A percentile compares a stretch with the other conserved stretches of the same genome.
phyloP scores from a whole-genome alignment of 2,797 vertebrate genomes.

The Neomorphus geoffroyi region DNA sequence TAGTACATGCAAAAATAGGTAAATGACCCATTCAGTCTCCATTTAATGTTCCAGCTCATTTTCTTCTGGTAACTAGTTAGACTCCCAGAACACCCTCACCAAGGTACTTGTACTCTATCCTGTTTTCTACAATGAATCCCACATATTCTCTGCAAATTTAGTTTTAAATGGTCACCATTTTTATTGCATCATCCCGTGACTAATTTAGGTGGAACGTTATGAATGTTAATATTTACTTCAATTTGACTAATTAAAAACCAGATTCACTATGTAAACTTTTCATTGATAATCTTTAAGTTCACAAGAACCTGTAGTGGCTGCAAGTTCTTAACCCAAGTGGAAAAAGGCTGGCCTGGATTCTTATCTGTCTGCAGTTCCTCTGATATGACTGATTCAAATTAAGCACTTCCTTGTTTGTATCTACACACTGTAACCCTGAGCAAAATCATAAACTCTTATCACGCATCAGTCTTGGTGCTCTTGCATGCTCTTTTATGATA shows the following conservation, averaged over 20 bases:
- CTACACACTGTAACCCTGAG: neutral
- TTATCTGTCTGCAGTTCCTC: neutral
- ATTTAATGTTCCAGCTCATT: constrained; percentile 5
- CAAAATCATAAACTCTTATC: neutral
- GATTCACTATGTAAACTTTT: neutral
- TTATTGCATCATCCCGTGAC: neutral
- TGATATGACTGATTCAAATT: neutral
- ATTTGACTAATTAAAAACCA: neutral
- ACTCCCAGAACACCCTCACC: neutral
- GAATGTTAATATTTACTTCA: neutral
- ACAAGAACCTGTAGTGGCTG: neutral
- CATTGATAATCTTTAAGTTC: neutral
- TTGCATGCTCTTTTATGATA: neutral
- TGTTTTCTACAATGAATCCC: neutral
- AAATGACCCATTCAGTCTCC: neutral
- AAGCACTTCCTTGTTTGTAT: neutral
- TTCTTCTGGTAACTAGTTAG: neutral
- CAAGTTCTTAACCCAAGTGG: neutral
- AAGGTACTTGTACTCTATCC: neutral
- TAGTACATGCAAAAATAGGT: neutral
- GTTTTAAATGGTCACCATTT: neutral
- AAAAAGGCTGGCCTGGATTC: neutral
- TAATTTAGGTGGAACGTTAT: neutral
- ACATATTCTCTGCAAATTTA: neutral
- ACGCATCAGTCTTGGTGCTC: neutral